These are phyloP conservation scores for Dendronephthya gigantea DNA, from an alignment of 64 coral and sea anemone genomes.

Conservation along the genomic window DNA sequence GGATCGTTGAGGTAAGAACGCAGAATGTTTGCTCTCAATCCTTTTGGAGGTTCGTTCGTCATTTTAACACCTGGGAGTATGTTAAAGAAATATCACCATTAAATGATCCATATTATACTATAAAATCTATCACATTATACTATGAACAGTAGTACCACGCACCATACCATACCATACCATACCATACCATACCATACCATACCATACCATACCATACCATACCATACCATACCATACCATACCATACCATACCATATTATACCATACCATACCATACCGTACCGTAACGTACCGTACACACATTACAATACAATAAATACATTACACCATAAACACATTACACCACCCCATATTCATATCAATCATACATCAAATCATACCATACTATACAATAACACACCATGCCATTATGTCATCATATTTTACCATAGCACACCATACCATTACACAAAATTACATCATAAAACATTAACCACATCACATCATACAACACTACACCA, in stretches of 20 bases:
- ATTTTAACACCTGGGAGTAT: slow-evolving; percentile 75
- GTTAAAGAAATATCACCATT: background rate
- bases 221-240: background rate
- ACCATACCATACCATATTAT: background rate
- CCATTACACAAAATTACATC: background rate
- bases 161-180: background rate
- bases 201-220: slow-evolving; percentile 44
- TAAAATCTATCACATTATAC: too few species aligned
- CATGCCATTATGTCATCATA: too few species aligned
- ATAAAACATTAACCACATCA: too few species aligned
- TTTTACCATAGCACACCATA: too few species aligned
- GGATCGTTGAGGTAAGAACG: slow-evolving; percentile 95
- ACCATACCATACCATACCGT: background rate
- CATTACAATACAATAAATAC: too few species aligned
- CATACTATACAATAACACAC: too few species aligned
- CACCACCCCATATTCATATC: too few species aligned
- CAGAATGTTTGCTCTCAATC: slow-evolving; percentile 80
- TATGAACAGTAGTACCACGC: too few species aligned
- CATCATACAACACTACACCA: background rate
- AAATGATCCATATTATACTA: too few species aligned
- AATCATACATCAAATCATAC: too few species aligned
- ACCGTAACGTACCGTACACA: too few species aligned
- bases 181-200: slow-evolving; percentile 54
- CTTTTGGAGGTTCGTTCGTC: slow-evolving; percentile 97
- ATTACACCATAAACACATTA: too few species aligned